Conservation (phyloP, 2,113 vertebrate genomes). For the Pollimyrus isidori region DNA sequence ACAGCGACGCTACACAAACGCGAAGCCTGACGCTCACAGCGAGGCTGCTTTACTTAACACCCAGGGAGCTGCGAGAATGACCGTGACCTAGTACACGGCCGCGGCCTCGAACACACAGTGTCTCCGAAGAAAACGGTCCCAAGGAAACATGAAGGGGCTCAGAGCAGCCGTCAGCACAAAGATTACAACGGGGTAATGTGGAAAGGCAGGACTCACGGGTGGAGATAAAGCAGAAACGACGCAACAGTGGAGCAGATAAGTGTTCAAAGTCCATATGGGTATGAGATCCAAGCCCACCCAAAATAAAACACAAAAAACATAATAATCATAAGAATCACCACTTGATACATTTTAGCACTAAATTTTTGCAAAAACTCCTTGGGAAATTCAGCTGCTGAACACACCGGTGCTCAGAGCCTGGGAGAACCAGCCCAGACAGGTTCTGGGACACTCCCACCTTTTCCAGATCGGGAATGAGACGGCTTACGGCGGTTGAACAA, state of each 20-base stretch:
- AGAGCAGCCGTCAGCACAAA: neutral
- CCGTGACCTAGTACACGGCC: neutral
- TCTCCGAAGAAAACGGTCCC: neutral
- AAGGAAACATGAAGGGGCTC: neutral
- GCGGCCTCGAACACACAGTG: neutral
- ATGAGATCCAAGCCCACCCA: neutral
- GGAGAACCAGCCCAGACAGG: neutral
- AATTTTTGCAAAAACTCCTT: neutral
- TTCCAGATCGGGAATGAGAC: neutral
- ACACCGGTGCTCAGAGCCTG: neutral
- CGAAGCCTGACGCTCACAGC: neutral
- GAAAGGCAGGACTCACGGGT: neutral
- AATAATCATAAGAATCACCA: neutral
- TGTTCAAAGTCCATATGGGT: neutral
- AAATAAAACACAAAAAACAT: neutral
- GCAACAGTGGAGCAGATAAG: neutral
- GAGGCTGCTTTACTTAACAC: neutral
- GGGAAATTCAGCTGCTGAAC: neutral
- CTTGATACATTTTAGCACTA: neutral
- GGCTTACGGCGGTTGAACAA: neutral
- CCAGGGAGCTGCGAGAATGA: neutral
- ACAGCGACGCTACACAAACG: neutral
- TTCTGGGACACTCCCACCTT: neutral
- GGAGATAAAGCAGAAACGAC: neutral
- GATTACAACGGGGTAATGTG: neutral